phyloP scores from a whole-genome alignment of 2,797 vertebrate genomes.

The Pelobates cultripes region DNA sequence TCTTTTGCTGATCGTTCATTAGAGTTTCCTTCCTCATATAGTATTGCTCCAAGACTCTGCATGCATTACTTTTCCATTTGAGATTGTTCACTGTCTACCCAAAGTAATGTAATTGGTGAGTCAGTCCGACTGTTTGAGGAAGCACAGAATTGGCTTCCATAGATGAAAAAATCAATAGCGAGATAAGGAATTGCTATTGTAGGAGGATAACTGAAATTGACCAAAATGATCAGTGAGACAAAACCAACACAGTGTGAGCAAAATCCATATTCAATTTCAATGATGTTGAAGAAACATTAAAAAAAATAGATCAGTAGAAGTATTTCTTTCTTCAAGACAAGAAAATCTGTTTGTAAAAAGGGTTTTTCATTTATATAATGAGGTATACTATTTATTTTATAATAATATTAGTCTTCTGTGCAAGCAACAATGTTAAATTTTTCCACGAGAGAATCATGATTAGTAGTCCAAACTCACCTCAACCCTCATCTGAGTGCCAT shows the following conservation, averaged over 20 bases:
- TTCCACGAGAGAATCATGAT: too few relatives aligned
- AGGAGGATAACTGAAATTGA: constrained; percentile 18
- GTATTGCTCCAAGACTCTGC: constrained; percentile 3
- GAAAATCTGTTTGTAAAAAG: too few relatives aligned
- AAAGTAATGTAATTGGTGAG: constrained; percentile 40
- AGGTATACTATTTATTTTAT: too few relatives aligned
- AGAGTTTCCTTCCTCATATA: background rate
- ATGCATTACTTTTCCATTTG: constrained; percentile 18
- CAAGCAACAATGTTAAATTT: too few relatives aligned
- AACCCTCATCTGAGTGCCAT: too few relatives aligned
- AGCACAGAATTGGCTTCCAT: constrained; percentile 28
- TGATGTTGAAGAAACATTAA: background rate
- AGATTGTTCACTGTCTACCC: constrained; percentile 34
- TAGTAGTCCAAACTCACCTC: too few relatives aligned
- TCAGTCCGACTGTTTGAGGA: constrained; percentile 30
- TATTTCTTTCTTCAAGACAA: too few relatives aligned
- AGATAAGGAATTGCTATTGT: constrained; percentile 38
- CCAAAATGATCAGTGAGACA: constrained; percentile 22
- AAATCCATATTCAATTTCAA: background rate
- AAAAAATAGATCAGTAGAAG: too few relatives aligned
- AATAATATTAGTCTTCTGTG: too few relatives aligned
- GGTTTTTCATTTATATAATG: too few relatives aligned
- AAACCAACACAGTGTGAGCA: background rate
- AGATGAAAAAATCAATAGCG: constrained; percentile 48
- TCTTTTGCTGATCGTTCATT: background rate